Base-by-base conservation (phyloP, 2,888 invertebrate species). In the Drosophila mayaguana region DNA sequence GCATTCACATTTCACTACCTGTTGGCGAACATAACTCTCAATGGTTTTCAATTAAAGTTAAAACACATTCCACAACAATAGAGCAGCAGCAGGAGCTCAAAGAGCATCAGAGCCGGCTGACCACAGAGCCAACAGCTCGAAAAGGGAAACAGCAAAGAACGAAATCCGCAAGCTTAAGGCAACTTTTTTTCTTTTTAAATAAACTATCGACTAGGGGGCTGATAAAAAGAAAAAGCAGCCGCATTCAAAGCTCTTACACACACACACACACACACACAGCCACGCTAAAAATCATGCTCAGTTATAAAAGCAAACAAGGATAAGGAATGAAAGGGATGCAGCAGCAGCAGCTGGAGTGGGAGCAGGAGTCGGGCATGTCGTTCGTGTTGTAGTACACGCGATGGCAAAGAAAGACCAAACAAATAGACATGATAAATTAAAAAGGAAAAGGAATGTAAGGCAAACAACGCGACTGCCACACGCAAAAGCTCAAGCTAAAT, bases 381-480 rank as follows among this genome's bases (percentile, higher is more conserved):
- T 14, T 62, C 42, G 50, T 68, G 68, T 64, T 60, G 68, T 66
- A 69, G 59, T 48, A 64, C 79, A 72, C 68, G 75, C 70, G 68
- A 66, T 63, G 75, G 80, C 73, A 64, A 77, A 76, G 74, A 73
- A 77, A 75, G 70, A 80, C 89, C 82, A 82, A 84, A 82, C 84
- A 88, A 87, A 87, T 87, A 87, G 89, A 87, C 83, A 84, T 87
- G 89, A 88, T 87, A 88, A 87, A 87, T 88, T 87, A 87, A 82
- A 83, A 84, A 80, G 74, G 63, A 82, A 82, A 72, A 77, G 68
- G 69, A 86, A 79, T 78, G 63, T 68, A 75, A 81, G 72, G 76
- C 80, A 87, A 87, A 84, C 74, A 82, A 43, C 66, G 76, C 65
- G 62, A 28, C 25, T 59, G 65, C 55, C 64, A 63, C 81, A 81